Base-by-base conservation (phyloP, 1,140 invertebrate species). In the Drosophila auraria region DNA sequence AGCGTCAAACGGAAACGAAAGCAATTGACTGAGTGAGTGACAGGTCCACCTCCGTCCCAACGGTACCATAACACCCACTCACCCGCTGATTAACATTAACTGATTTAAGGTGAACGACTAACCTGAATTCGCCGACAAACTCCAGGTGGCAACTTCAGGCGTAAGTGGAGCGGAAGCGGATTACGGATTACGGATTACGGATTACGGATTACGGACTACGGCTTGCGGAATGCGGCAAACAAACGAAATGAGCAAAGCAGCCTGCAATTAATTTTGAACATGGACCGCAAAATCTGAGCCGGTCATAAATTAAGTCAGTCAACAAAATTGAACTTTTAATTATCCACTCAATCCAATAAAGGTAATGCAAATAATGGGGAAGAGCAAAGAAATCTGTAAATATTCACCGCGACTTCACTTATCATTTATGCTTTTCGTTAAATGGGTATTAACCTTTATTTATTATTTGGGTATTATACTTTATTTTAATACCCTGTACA, bases 31-130 rank as follows among this genome's bases (percentile, higher is more conserved):
- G 72, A 64, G 58, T 80, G 72, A 64, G 58, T 80, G 69, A 60
- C 56, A 65, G 49, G 68, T 53, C 25, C 63, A 36, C 9, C 33
- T 23, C 44, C 33, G 9, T n/a, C n/a, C 6, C 30, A 38, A 12
- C 27, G 9, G 3, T n/a, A 6, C 27, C 27, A 6, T 30, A 5
- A 30, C 15, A 2, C 9, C 20, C 25, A 27, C 27, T 38, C 27
- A 12, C 44, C 60, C 42, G 38, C 23, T 83, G 53, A 75, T 76
- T 60, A 57, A 65, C 61, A 63, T 70, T 79, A 83, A 83, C 69
- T 75, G 76, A 78, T 79, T 83, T 83, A 83, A 74, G 82, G 57
- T 73, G 71, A 72, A 61, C 80, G 73, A 80, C 71, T 80, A 83
- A 83, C 76, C 76, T 54, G 75, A 64, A 80, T 83, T 47, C 42